Evolutionary conservation across 2,113 vertebrate species (phyloP).

Genomic region (Odocoileus virginianus): DNA sequence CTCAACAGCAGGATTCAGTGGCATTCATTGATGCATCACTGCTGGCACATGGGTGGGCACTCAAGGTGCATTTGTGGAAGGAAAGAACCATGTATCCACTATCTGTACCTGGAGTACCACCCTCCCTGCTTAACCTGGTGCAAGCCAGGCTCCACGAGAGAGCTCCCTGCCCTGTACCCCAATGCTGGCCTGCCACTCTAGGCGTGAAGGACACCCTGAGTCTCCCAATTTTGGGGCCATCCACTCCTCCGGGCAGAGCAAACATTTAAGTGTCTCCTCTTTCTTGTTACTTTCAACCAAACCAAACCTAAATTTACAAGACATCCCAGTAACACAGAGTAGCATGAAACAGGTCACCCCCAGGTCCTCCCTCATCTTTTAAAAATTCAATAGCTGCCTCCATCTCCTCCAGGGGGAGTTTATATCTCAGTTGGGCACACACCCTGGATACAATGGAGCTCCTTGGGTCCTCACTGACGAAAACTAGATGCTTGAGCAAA

Average conservation of each 20-base stretch:
- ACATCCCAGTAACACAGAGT: not conserved
- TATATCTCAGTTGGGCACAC: not conserved
- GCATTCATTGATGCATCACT: not conserved
- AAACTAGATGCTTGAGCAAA: not conserved
- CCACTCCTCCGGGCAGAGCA: not conserved
- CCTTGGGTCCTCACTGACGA: not conserved
- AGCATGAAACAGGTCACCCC: not conserved
- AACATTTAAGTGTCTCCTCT: not conserved
- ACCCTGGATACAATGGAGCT: not conserved
- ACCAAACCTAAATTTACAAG: not conserved
- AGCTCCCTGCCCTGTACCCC: accelerated
- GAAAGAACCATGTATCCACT: not conserved
- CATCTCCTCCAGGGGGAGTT: not conserved
- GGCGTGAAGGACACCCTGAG: not conserved
- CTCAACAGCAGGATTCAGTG: not conserved
- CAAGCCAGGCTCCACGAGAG: not conserved
- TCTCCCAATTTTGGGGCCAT: not conserved
- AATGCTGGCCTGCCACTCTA: not conserved
- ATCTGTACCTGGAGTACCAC: not conserved
- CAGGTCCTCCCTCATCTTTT: not conserved
- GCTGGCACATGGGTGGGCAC: not conserved
- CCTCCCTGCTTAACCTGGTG: not conserved
- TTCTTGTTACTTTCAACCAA: not conserved
- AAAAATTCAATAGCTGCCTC: not conserved
- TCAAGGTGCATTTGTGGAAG: not conserved